These are phyloP conservation scores for Clarias macrocephalus DNA, from an alignment of 2,113 vertebrate genomes.

Conservation along the genomic window DNA sequence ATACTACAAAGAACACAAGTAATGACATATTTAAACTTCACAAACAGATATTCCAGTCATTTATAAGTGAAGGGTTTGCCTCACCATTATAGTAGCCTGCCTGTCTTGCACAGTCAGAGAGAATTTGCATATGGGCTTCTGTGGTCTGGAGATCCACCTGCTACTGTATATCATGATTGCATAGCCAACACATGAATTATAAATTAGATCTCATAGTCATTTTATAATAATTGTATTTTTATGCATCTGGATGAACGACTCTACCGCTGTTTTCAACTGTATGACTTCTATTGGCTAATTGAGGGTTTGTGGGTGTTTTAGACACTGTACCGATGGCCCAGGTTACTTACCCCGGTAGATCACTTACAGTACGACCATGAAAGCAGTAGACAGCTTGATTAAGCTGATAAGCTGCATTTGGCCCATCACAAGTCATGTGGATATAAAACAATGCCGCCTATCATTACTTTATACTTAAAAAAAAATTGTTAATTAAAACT, in stretches of 20 bases:
- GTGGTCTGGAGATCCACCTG: neutral
- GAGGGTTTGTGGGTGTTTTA: neutral
- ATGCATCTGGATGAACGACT: neutral
- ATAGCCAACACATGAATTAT: neutral
- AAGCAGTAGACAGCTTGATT: neutral
- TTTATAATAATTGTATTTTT: neutral
- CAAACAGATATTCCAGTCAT: constrained; percentile 6
- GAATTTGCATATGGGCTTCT: neutral
- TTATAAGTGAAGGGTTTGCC: neutral
- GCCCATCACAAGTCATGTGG: neutral
- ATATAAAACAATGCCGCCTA: neutral
- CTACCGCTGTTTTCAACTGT: neutral
- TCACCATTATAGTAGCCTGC: neutral
- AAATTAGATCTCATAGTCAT: neutral
- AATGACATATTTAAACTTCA: neutral
- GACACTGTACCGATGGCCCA: neutral
- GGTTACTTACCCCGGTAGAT: constrained; percentile 5
- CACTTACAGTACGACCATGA: neutral
- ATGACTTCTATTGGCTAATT: neutral
- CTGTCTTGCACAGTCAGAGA: neutral
- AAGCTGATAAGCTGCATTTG: neutral
- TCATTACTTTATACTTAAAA: too few relatives aligned
- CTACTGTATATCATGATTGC: neutral
- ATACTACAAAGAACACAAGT: neutral
- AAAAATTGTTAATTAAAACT: neutral